Evolutionary conservation across 2,888 invertebrate genomes (phyloP), one percentile per base, ranked within the genome.

Genomic region (Synanthedon formicaeformis): DNA sequence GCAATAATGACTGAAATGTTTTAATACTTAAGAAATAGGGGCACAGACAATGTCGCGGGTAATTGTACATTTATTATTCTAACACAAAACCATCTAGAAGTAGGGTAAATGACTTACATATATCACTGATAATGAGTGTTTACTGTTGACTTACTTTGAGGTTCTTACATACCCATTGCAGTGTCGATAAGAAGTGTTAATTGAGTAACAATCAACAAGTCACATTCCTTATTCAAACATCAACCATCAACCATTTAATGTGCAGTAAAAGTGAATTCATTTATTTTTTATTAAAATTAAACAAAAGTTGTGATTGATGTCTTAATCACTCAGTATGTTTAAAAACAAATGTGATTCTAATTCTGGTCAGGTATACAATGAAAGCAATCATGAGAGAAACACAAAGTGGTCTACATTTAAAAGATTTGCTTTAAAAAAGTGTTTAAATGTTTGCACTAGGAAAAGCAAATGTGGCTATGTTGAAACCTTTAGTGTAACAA

Each of bases 401-500:
- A 50, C 57, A 8, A 75, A 75, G 59, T 82, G 75, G 73, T 65
- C 60, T n/a, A 79, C 73, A 60, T 66, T 78, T n/a, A 76, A 73
- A 62, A 63, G 62, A 56, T 71, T 67, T 60, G 57, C 75, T 12
- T 58, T 62, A 16, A 75, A 72, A 58, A 79, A 76, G 55, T 73
- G 70, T 64, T 53, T 58, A 10, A 64, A 62, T 50, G 55, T 75
- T 12, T 13, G 60, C 12, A 62, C 69, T 59, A 56, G 77, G 27
- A 76, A 70, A 63, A 66, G 76, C 53, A 74, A 73, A 55, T 67
- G 62, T 53, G 64, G 81, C 60, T 81, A 83, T 62, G 57, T 83
- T 16, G 73, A 81, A 57, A 78, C 80, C 5, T 63, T 86, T 27
- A 83, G 73, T 64, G 66, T 73, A 14, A 64, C 73, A 4, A 81